These are phyloP conservation scores for Ophion slaviceki DNA, from an alignment of 2,888 invertebrate genomes.

Conservation along the genomic window DNA sequence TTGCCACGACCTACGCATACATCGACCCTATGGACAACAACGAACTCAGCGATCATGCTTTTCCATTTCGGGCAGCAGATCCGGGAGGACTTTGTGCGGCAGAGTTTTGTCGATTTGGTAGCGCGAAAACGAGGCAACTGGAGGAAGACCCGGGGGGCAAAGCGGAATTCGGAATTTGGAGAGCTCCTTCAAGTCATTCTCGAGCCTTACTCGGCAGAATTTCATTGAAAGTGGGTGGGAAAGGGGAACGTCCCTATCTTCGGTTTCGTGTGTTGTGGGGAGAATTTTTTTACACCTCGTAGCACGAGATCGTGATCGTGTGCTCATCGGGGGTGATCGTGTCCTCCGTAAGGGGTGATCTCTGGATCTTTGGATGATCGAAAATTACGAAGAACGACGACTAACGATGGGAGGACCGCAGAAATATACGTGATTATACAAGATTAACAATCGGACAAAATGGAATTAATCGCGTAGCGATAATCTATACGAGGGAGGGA, in stretches of 20 bases:
- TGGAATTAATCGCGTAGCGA: background rate
- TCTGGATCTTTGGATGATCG: background rate
- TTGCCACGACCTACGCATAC: constrained; percentile 28
- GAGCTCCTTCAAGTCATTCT: background rate
- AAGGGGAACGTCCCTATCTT: background rate
- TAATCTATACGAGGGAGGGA: background rate
- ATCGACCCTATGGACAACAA: constrained; percentile 24
- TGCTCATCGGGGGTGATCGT: background rate
- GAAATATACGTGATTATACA: background rate
- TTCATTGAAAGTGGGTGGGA: background rate
- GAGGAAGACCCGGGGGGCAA: background rate
- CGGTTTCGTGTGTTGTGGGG: too few species aligned
- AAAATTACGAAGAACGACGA: background rate
- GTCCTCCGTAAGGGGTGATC: too few species aligned
- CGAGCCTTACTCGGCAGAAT: background rate
- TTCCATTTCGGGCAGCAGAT: background rate
- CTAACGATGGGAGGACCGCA: background rate
- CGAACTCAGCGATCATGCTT: constrained; percentile 19
- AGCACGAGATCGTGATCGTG: background rate
- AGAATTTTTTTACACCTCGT: background rate
- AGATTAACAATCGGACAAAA: background rate
- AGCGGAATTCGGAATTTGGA: background rate
- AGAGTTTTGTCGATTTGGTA: background rate
- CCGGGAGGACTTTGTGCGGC: background rate
- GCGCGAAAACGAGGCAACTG: background rate